Conservation (phyloP, 2,113 vertebrate species). For the Myotis lucifugus region DNA sequence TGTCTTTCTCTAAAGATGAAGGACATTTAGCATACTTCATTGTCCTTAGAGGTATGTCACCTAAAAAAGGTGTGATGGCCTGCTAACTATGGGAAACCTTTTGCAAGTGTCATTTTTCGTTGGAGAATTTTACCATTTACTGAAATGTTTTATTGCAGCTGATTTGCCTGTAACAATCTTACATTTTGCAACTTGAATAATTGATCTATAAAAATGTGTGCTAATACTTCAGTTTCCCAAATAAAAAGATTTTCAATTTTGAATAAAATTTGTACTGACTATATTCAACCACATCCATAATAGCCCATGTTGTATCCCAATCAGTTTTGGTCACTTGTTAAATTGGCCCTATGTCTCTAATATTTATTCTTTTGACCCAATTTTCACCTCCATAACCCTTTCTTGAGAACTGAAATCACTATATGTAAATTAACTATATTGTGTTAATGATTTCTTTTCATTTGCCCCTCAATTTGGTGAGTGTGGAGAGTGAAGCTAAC, state of each 20-base stretch:
- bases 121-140: constrained; percentile 7
- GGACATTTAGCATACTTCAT: neutral
- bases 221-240: neutral
- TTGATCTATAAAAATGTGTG: neutral
- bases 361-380: neutral
- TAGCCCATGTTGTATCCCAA: neutral
- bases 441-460: neutral
- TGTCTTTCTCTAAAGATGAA: constrained; percentile 52
- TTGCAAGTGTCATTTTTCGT: neutral
- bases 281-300: neutral
- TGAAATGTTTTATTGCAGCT: neutral
- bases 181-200: neutral
- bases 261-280: neutral
- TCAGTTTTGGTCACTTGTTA: neutral
- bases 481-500: neutral
- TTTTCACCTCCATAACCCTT: neutral
- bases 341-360: neutral
- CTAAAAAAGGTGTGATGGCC: neutral
- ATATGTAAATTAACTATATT: neutral
- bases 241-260: neutral
- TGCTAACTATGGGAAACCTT: neutral
- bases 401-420: neutral
- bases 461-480: neutral
- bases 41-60: rapidly evolving
- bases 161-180: neutral